These are phyloP conservation scores for Drosophila macrospina DNA, from an alignment of 2,888 invertebrate species.

Conservation along the genomic window DNA sequence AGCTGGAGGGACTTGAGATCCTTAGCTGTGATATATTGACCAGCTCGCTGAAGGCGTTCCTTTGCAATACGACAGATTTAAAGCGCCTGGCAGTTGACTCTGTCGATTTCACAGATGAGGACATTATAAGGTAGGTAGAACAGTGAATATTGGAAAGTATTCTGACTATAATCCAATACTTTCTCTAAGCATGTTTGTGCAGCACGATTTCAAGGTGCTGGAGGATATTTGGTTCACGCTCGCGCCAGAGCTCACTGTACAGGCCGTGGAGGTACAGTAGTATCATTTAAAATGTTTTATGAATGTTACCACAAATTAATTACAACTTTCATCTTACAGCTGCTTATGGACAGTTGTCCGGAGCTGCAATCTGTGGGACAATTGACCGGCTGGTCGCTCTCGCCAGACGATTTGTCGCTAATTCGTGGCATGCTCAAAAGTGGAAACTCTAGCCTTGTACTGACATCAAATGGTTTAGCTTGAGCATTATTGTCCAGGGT, in stretches of 20 bases:
- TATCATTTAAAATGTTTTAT: too few relatives aligned
- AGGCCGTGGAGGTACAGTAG: constrained; percentile 87
- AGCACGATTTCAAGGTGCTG: constrained; percentile 88
- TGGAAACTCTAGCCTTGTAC: constrained; percentile 88
- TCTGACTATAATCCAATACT: background rate
- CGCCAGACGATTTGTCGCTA: constrained; percentile 89
- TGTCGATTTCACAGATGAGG: constrained; percentile 89
- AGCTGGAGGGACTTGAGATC: constrained; percentile 89
- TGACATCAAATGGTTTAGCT: constrained; percentile 87
- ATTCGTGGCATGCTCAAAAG: constrained; percentile 88
- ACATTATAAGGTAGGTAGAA: constrained; percentile 87
- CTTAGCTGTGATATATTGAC: constrained; percentile 88
- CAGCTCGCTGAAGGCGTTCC: constrained; percentile 87
- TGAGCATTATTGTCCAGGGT: constrained; percentile 56
- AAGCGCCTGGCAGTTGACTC: constrained; percentile 89
- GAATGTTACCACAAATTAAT: background rate
- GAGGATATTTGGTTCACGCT: constrained; percentile 90
- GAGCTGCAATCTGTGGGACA: constrained; percentile 89
- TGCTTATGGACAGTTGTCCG: constrained; percentile 89
- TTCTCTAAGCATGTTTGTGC: constrained; percentile 87
- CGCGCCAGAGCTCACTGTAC: constrained; percentile 88
- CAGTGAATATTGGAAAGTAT: background rate
- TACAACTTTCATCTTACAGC: constrained; percentile 56
- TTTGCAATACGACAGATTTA: constrained; percentile 88
- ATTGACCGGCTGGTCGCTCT: constrained; percentile 89